These are phyloP conservation scores for Eilema sororculum DNA, from an alignment of 2,888 invertebrate species.

Conservation along the genomic window DNA sequence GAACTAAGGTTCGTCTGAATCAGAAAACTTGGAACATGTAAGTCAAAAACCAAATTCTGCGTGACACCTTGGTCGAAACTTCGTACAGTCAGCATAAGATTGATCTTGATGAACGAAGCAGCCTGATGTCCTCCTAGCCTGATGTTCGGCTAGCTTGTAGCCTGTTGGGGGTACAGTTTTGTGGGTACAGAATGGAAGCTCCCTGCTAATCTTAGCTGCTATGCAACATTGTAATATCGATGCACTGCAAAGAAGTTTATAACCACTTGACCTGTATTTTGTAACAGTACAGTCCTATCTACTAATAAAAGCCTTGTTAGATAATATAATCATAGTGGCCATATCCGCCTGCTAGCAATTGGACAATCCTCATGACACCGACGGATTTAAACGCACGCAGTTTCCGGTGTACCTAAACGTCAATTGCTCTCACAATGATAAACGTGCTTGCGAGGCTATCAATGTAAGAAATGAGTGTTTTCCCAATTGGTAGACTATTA, in stretches of 20 bases:
- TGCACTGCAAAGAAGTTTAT: background rate
- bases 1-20: no score
- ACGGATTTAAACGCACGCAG: background rate
- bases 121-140: no score
- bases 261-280: background rate
- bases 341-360: background rate
- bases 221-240: no score
- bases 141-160: no score
- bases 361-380: background rate
- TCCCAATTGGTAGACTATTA: background rate
- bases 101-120: no score
- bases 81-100: no score
- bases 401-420: background rate
- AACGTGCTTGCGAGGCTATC: background rate
- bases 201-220: no score
- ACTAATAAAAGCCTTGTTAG: conserved; percentile 1
- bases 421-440: background rate
- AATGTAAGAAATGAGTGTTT: background rate
- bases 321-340: background rate
- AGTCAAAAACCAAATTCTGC: no score
- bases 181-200: no score
- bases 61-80: no score
- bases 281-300: background rate
- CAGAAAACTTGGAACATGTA: no score
- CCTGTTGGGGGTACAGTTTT: no score